Evolutionary conservation across 2,888 invertebrate species (phyloP), one percentile per base, ranked within the genome.

Genomic region (Microplitis deprimator): DNA sequence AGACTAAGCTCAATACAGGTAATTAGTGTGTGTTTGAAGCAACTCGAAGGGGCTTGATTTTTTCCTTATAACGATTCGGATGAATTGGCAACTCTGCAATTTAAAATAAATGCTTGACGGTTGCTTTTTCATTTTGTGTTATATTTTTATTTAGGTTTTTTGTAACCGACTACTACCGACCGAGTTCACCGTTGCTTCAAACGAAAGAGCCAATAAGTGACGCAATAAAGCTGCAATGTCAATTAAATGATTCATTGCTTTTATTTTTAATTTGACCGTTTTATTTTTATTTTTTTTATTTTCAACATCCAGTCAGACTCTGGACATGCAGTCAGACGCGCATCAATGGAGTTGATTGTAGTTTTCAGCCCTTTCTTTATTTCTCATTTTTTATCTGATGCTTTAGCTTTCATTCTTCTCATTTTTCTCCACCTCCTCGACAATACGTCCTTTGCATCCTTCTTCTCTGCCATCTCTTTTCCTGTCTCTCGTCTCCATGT

Each of bases 261-360:
- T 50, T 50, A 50, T 50, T 50, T 50, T 50, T 50, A 50, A 50
- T 62, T 62, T 62, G 20, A 13, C 62, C 41, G 40, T 69, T 69
- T 50, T 50, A 60, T 60, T 59, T 60, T 20, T 50, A 8, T 6
- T 20, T 20, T 20, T 20, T 20, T 20, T 20, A 20, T 29, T 50
- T 61, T n/a, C 29, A n/a, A 10, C 38, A 8, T 13, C 1, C 8
- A 20, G 8, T 16, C 8, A 68, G 39, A 59, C 16, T 41, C 13
- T 8, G 6, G 29, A 60, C 17, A 6, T 39, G n/a, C 8, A 29
- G 20, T 41, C 17, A 39, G 6, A 20, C 7, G 20, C 40, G 64
- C 59, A 64, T 72, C 62, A 72, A 72, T 72, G 41, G 62, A 62
- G 72, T 72, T 72, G 72, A 72, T 72, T 72, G 72, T 72, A 72